Percentiles rank a stretch among this genome's conserved stretches.
phyloP scores from a whole-genome alignment of 64 coral and sea anemone genomes.

The Catalaphyllia jardinei region DNA sequence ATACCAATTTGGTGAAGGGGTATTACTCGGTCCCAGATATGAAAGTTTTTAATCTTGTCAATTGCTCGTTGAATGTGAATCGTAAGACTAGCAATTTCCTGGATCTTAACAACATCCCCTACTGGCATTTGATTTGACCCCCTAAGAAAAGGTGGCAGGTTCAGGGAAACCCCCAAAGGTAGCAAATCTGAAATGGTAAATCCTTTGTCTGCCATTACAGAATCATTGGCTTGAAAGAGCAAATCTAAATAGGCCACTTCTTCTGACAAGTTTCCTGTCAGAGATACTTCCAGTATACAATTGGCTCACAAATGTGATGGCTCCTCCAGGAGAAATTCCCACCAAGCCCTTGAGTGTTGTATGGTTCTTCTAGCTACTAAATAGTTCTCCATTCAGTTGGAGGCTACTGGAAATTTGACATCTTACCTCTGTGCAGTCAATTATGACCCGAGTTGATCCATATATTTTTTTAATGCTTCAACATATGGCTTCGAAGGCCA shows the following conservation, averaged over 20 bases:
- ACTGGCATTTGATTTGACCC: slow-evolving; percentile 21
- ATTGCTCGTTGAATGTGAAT: slow-evolving; percentile 34
- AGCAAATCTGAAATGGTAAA: slow-evolving; percentile 40
- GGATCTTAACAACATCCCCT: slow-evolving; percentile 18
- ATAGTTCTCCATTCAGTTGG: slow-evolving; percentile 3
- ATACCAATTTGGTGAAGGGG: slow-evolving; percentile 21
- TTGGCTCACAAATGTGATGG: slow-evolving; percentile 32
- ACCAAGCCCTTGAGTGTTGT: slow-evolving; percentile 21
- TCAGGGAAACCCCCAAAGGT: background rate
- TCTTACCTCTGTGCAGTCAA: slow-evolving; percentile 39
- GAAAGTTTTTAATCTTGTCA: slow-evolving; percentile 42
- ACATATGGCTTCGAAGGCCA: slow-evolving; percentile 40
- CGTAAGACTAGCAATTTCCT: slow-evolving; percentile 15
- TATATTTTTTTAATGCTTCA: slow-evolving; percentile 21
- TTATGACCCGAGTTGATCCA: slow-evolving; percentile 25
- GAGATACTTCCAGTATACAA: slow-evolving; percentile 17
- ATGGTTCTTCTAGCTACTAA: slow-evolving; percentile 10
- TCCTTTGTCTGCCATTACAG: slow-evolving; percentile 47
- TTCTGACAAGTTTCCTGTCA: background rate
- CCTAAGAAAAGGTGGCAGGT: slow-evolving; percentile 14
- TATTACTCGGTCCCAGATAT: slow-evolving; percentile 43
- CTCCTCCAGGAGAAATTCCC: slow-evolving; percentile 29
- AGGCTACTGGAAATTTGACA: slow-evolving; percentile 38
- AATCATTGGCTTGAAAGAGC: slow-evolving; percentile 33
- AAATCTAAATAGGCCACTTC: slow-evolving; percentile 35